phyloP scores from a whole-genome alignment of 30 jellyfish, hydroid and myxozoan genomes.

The Cassiopea xamachana region DNA sequence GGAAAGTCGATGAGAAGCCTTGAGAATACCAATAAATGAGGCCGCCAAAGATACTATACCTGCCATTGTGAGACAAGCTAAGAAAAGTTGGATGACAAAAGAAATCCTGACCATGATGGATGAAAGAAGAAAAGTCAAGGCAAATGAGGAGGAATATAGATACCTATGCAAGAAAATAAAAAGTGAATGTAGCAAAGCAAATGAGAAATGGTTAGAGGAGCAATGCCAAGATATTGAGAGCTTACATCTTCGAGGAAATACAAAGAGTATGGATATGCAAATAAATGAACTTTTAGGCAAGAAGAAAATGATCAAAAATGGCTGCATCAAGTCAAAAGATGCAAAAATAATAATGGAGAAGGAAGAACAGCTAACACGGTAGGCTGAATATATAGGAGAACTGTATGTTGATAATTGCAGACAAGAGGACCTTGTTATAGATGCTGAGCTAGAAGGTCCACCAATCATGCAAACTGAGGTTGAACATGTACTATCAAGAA shows the following conservation, averaged over 20 bases:
- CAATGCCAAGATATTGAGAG: conserved; percentile 57
- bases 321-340: conserved; percentile 19
- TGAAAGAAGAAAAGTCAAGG: background rate
- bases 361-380: background rate
- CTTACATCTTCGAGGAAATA: background rate
- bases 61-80: too few relatives aligned
- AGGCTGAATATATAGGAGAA: conserved; percentile 12
- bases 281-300: background rate
- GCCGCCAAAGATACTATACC: too few relatives aligned
- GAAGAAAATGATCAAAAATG: background rate
- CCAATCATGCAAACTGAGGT: background rate
- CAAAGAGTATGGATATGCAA: background rate
- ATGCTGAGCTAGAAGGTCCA: background rate
- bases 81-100: conserved; percentile 29
- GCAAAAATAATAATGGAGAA: conserved; percentile 9
- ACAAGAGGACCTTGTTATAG: background rate
- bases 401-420: conserved; percentile 13
- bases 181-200: conserved; percentile 35
- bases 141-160: background rate
- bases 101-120: conserved; percentile 32
- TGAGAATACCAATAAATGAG: too few relatives aligned
- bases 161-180: conserved; percentile 16
- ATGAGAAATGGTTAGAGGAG: conserved; percentile 43
- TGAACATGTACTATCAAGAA: background rate
- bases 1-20: too few relatives aligned